phyloP scores from a whole-genome alignment of 2,888 invertebrate species.

The Aphelenchoides bicaudatus region DNA sequence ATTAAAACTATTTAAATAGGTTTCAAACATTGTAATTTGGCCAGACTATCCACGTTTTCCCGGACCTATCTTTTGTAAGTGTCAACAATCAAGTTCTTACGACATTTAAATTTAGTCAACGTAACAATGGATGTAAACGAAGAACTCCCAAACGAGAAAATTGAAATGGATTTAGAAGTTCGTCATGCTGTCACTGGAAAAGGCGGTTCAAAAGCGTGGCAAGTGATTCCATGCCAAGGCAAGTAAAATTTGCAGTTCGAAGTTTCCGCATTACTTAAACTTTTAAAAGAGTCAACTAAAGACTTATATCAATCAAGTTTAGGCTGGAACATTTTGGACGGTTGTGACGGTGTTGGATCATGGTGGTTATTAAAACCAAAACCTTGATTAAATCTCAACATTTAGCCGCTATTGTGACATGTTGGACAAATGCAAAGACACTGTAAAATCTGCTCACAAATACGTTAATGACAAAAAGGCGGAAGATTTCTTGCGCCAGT shows the following conservation, averaged over 20 bases:
- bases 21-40: conserved; percentile 60
- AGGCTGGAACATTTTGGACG: conserved; percentile 60
- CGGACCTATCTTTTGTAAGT: conserved; percentile 60
- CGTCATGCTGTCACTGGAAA: conserved; percentile 58
- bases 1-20: too few species aligned
- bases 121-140: conserved; percentile 43
- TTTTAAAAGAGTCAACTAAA: too few species aligned
- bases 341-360: conserved; percentile 61
- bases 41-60: conserved; percentile 61
- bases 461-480: conserved; percentile 58
- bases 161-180: conserved; percentile 60
- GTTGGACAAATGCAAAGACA: conserved; percentile 60
- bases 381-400: conserved; percentile 5
- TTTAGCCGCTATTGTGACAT: conserved; percentile 59
- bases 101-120: not conserved
- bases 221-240: conserved; percentile 61
- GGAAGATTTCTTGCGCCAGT: conserved; percentile 42
- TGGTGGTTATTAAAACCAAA: conserved; percentile 38
- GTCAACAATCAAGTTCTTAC: not conserved
- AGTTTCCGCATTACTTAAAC: too few species aligned
- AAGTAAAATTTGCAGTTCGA: too few species aligned
- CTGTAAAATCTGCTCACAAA: conserved; percentile 58
- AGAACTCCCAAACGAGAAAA: conserved; percentile 57
- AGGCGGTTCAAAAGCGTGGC: conserved; percentile 58
- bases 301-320: too few species aligned